Evolutionary conservation across 2,888 invertebrate species (phyloP), one percentile per base, ranked within the genome.

Genomic region (Zygothrica quintamaculata): DNA sequence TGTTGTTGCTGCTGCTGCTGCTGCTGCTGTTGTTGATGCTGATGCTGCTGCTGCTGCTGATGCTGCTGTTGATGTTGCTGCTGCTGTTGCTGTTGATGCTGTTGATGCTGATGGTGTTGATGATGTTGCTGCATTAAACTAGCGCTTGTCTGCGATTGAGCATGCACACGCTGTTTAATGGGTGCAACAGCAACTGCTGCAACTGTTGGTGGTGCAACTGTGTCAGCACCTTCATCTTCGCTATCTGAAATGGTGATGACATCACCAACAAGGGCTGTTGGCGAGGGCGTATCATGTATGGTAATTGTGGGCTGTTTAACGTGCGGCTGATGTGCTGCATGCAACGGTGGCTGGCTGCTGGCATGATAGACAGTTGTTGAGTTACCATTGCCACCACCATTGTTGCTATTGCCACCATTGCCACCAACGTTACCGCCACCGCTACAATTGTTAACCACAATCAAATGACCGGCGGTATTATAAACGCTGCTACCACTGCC

Each of bases 261-360:
- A 37, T 72, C 72, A 31, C 73, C 67, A 6, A 67, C 62, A 79
- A 98, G 97, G 56, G 98, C 97, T 39, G 97, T 96, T 1, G 98
- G 98, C 25, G 98, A 98, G 0, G 98, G 98, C 18, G 98, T 97
- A 91, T 98, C 98, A 75, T 97, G 94, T 85, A 98, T 98, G 56
- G 98, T 98, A 89, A 98, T 98, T 11, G 98, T 98, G 88, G 96
- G 97, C 62, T 91, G 90, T 71, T 90, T 90, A 29, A 90, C 86
- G 59, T 84, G 67, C 36, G 59, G 48, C 50, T 88, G 85, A 51
- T 87, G 82, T 25, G 76, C 71, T 25, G 76, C 71, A 47, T 84
- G 75, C 55, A 74, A 58, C 56, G 71, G 82, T 42, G 69, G 67
- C 56, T 85, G 70, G 80, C 74, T 65, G 59, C 61, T 56, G 60